Evolutionary conservation across 2,113 vertebrate species (phyloP).

Genomic region (Bagarius yarrelli): DNA sequence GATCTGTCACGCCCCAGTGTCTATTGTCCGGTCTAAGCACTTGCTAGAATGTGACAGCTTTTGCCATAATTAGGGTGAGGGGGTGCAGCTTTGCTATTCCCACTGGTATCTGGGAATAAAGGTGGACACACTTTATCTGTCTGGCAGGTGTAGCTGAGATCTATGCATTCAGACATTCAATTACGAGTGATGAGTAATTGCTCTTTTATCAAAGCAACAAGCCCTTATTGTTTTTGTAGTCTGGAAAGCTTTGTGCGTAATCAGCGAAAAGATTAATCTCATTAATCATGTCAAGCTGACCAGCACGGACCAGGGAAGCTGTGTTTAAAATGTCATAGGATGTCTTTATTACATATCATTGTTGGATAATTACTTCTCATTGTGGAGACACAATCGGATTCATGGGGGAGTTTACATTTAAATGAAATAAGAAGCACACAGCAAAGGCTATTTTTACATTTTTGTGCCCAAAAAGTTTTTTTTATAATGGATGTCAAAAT

Average conservation of each 20-base stretch:
- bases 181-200: constrained; percentile 50
- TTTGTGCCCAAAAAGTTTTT: too few relatives aligned
- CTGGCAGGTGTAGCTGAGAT: constrained; percentile 50
- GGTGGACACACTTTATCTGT: constrained; percentile 35
- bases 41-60: constrained; percentile 53
- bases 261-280: constrained; percentile 2
- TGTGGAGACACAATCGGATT: too few relatives aligned
- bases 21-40: constrained; percentile 53
- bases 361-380: too few relatives aligned
- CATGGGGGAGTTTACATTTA: too few relatives aligned
- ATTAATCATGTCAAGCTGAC: constrained; percentile 48
- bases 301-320: constrained; percentile 3
- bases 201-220: constrained; percentile 42
- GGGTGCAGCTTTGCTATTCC: constrained; percentile 40
- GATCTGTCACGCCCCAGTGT: constrained; percentile 56
- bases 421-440: too few relatives aligned
- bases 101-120: constrained; percentile 43
- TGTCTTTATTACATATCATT: background rate
- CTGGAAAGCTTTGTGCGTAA: constrained; percentile 15
- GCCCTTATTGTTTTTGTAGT: constrained; percentile 31
- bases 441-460: too few relatives aligned
- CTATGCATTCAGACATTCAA: constrained; percentile 38
- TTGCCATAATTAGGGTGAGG: constrained; percentile 49
- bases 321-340: constrained; percentile 3
- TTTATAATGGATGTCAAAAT: too few relatives aligned